Conservation (phyloP, 1,140 invertebrate species). For the Anastrepha obliqua region DNA sequence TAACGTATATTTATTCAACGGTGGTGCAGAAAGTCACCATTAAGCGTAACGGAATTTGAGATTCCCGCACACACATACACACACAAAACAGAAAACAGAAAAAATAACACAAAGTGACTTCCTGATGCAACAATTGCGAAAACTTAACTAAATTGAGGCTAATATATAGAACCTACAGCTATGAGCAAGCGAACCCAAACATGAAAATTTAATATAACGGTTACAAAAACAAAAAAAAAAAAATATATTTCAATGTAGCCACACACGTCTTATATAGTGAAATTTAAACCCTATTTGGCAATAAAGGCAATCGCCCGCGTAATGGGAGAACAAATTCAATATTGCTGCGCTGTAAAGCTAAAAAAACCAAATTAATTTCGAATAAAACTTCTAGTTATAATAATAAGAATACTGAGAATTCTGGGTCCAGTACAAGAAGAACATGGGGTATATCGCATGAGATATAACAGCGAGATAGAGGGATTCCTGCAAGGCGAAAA, state of each 20-base stretch:
- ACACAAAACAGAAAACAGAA: background rate
- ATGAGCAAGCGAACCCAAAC: background rate
- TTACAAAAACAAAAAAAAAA: background rate
- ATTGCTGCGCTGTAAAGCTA: too few species aligned
- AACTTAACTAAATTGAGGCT: slow-evolving; percentile 23
- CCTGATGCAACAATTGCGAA: slow-evolving; percentile 34
- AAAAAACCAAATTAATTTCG: too few species aligned
- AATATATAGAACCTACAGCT: background rate
- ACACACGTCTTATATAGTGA: background rate
- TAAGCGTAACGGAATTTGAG: background rate
- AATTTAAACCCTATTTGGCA: background rate
- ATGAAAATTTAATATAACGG: background rate
- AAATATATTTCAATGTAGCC: background rate
- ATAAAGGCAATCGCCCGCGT: background rate
- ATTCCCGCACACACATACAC: background rate
- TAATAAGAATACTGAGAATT: too few species aligned
- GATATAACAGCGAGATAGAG: too few species aligned
- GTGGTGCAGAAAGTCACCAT: background rate
- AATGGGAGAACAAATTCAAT: too few species aligned
- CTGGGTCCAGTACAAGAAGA: too few species aligned
- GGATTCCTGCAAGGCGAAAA: too few species aligned
- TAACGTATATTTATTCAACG: background rate
- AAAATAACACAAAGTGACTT: background rate
- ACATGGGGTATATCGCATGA: too few species aligned
- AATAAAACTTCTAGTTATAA: too few species aligned